Base-by-base conservation (phyloP, 2,113 vertebrate species). In the Odobenus rosmarus region DNA sequence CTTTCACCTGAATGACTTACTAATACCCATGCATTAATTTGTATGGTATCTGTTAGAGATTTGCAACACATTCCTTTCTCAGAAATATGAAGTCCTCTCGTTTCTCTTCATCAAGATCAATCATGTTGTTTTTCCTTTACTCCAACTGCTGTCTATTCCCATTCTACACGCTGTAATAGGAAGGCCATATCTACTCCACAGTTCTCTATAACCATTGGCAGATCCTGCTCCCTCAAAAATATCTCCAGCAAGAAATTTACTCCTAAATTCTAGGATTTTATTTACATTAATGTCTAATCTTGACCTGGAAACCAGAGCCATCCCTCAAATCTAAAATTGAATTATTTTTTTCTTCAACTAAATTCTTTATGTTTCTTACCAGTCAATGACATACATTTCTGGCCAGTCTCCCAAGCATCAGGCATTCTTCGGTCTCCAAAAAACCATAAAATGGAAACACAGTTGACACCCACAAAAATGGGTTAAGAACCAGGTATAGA, bases 271-370 rank as follows among this genome's bases (percentile, higher is more conserved):
- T 87, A 51, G 15, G 0, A 26, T 33, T 88, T 71, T 61, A 83
- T 53, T 82, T 92, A 36, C 67, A 72, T 4, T 62, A 61, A n/a
- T 55, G 11, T 84, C 36, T 55, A 92, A 19, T 64, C 33, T 90
- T 46, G 71, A 72, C 7, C 12, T 49, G 77, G 18, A 80, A 81
- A 67, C 80, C 39, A 87, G 4, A 77, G 14, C 19, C 24, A 86
- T 92, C 49, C 76, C 18, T 90, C 83, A 94, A 67, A 16, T 59
- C 4, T 59, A 87, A 82, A 95, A n/a, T 33, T 24, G 28, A 96
- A 84, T 49, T 46, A 33, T n/a, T 42, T 57, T 88, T 85, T 71
- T 18, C 39, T 81, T 86, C n/a, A 79, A 5, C 3, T 24, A 4
- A 36, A 7, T 72, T 59, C 8, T 69, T 81, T 79, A 42, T 89